These are phyloP conservation scores for Strigamia crassipes DNA, from an alignment of 2,888 invertebrate species.

Conservation along the genomic window DNA sequence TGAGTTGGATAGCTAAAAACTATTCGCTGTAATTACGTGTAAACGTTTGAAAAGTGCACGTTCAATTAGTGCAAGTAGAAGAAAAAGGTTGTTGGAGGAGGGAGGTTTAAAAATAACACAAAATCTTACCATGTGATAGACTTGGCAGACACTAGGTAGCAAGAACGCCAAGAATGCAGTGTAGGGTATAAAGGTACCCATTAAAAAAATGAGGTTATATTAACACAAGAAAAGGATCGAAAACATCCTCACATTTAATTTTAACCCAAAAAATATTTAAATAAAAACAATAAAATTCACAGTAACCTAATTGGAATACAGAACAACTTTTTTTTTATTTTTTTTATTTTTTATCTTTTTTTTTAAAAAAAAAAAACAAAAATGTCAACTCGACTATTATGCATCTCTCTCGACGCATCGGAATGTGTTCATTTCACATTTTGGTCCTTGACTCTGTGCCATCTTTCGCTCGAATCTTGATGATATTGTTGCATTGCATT, in stretches of 20 bases:
- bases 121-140: conserved; percentile 31
- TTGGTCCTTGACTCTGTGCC: conserved; percentile 34
- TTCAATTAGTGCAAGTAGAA: background rate
- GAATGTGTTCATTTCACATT: conserved; percentile 15
- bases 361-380: background rate
- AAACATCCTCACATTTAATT: background rate
- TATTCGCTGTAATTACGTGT: too few relatives aligned
- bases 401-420: background rate
- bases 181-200: background rate
- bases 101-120: conserved; percentile 32
- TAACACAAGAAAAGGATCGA: background rate
- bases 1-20: too few relatives aligned
- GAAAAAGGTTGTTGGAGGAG: background rate
- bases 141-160: conserved; percentile 21
- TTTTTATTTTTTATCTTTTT: background rate
- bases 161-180: conserved; percentile 17
- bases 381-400: background rate
- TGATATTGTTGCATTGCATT: background rate
- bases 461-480: background rate
- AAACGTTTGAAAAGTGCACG: background rate
- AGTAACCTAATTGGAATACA: background rate
- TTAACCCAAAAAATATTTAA: background rate
- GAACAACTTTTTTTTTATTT: too few relatives aligned
- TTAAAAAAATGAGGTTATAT: conserved; percentile 1
- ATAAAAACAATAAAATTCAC: background rate